Percentiles rank a stretch among this genome's conserved stretches.
Conservation (phyloP, 2,113 vertebrate genomes). For the Ranitomeya variabilis region DNA sequence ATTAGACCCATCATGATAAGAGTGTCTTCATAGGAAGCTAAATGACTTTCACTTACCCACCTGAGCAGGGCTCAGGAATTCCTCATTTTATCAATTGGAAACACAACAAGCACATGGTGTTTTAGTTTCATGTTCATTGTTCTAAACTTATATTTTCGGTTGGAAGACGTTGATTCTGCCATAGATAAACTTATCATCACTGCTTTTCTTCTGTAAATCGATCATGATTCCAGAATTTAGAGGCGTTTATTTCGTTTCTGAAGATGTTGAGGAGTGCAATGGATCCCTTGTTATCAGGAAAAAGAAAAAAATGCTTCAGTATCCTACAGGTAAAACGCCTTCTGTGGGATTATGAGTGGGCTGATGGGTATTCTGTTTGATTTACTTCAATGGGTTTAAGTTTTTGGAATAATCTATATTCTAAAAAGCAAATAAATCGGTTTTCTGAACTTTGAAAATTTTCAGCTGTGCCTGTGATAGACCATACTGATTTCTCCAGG, state of each 20-base stretch:
- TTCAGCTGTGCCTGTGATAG: too few species aligned
- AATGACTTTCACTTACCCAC: not conserved
- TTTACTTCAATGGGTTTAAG: not conserved
- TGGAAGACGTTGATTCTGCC: not conserved
- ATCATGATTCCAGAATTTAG: slow-evolving; percentile 31
- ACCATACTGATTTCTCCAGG: too few species aligned
- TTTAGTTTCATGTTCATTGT: not conserved
- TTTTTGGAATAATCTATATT: too few species aligned
- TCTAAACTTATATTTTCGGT: not conserved
- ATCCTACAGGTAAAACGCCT: not conserved
- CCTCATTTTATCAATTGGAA: not conserved
- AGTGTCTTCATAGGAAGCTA: not conserved
- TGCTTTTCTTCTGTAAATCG: not conserved
- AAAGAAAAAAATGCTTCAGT: slow-evolving; percentile 37
- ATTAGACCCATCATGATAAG: not conserved
- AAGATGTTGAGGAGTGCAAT: not conserved
- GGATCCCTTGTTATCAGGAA: not conserved
- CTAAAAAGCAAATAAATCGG: too few species aligned
- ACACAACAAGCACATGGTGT: too few species aligned
- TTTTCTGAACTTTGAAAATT: too few species aligned
- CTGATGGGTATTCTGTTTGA: not conserved
- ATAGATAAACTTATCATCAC: not conserved
- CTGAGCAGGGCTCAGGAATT: not conserved
- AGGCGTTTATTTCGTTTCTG: not conserved
- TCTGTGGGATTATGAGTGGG: not conserved